Evolutionary conservation across 2,888 invertebrate genomes (phyloP).

Genomic region (Rotaria sp.): DNA sequence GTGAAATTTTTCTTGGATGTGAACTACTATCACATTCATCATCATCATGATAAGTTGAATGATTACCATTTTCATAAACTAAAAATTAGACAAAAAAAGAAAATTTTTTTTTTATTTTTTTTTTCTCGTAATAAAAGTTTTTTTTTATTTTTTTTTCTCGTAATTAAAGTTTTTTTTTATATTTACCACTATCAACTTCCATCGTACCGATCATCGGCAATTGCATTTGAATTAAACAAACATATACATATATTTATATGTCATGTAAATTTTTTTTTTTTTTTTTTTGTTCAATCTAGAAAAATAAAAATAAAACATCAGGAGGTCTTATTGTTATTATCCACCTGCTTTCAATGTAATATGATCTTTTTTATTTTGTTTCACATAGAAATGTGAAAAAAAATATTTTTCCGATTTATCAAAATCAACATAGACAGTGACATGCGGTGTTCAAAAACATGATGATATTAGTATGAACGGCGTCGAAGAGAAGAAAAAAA

Average conservation of each 20-base stretch:
- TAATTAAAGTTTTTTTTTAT: not conserved
- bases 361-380: not conserved
- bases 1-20: not conserved
- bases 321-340: not conserved
- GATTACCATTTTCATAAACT: slow-evolving; percentile 9
- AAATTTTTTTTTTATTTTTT: not conserved
- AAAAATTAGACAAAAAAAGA: not conserved
- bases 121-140: too few species aligned
- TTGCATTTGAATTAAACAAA: slow-evolving; percentile 6
- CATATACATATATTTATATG: not conserved
- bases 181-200: not conserved
- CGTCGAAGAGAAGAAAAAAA: not conserved
- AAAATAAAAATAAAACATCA: slow-evolving; percentile 16
- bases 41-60: not conserved
- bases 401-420: not conserved
- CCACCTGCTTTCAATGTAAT: slow-evolving; percentile 4
- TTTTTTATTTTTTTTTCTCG: not conserved
- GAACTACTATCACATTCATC: slow-evolving; percentile 9
- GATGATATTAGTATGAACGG: slow-evolving; percentile 2
- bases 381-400: not conserved
- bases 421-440: slow-evolving; percentile 5
- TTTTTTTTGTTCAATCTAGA: not conserved
- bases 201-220: not conserved
- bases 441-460: slow-evolving; percentile 13
- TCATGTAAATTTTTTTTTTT: not conserved